Base-by-base conservation (phyloP, 1,140 invertebrate genomes). In the Leucophenga varia region DNA sequence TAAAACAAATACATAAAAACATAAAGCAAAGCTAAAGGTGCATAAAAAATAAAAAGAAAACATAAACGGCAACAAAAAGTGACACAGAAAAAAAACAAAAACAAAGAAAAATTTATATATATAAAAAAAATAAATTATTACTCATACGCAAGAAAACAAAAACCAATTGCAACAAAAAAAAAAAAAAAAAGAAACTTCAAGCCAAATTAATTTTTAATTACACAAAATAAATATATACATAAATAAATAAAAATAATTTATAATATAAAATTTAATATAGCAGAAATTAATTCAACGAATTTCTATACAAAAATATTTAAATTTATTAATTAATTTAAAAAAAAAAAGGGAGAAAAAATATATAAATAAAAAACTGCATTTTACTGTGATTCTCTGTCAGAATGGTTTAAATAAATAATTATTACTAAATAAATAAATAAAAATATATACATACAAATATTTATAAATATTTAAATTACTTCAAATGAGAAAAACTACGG, bases 371-470 rank as follows among this genome's bases (percentile, higher is more conserved):
- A n/a, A n/a, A n/a, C n/a, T n/a, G 38, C 32, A 44, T 41, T 34
- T 34, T n/a, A 34, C 61, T 67, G 63, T 67, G 63, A 67, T 67
- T 67, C 67, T 67, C 63, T 67, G 63, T 67, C 63, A 51, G 64
- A 67, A 67, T 54, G 63, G 63, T 67, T 67, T 67, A 67, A 44
- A n/a, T n/a, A 41, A 22, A 49, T 55, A 55, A 61, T 56, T 53
- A 57, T 47, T 47, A 44, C 38, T 45, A 55, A 47, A 43, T 49
- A 56, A 54, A 45, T 65, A 52, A 41, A 35, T n/a, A 43, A 51
- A 45, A 39, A 43, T 43, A 38, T 21, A 50, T 25, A 36, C 45
- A 50, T 25, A 36, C 45, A 49, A 45, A 51, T 50, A 58, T 60
- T 48, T 52, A 64, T 55, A 64, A 64, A 61, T 60, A 64, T 46